Evolutionary conservation across 2,797 vertebrate species (phyloP).

Genomic region (Merluccius polli): DNA sequence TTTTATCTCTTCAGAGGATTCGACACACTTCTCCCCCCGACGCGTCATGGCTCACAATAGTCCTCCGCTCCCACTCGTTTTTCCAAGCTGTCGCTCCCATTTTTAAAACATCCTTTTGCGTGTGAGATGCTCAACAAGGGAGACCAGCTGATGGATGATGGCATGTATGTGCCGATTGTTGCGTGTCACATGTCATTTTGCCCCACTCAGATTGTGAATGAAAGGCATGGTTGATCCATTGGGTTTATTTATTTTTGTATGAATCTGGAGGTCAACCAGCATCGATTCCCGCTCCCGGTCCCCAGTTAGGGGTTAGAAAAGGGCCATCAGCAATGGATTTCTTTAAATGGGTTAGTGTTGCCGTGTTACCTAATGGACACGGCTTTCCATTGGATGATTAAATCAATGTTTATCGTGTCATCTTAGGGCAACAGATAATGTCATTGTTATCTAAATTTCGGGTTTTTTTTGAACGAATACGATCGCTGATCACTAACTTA

Average conservation of each 20-base stretch:
- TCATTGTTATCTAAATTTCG: not conserved
- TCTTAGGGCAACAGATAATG: slow-evolving; percentile 7
- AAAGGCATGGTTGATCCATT: slow-evolving; percentile 6
- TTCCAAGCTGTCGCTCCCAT: slow-evolving; percentile 8
- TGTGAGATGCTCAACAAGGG: slow-evolving; percentile 5
- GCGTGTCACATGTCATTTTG: slow-evolving; percentile 9
- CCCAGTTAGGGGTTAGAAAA: slow-evolving; percentile 29
- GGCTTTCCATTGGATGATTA: slow-evolving; percentile 20
- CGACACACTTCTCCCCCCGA: slow-evolving; percentile 54
- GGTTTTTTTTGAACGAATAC: too few relatives aligned
- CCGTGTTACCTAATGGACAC: slow-evolving; percentile 34
- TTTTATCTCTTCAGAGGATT: slow-evolving; percentile 27
- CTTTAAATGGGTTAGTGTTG: slow-evolving; percentile 38
- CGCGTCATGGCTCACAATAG: slow-evolving; percentile 62
- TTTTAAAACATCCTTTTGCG: slow-evolving; percentile 23
- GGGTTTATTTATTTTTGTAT: not conserved
- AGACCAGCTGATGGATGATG: slow-evolving; percentile 21
- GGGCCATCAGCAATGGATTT: slow-evolving; percentile 37
- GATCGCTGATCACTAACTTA: too few relatives aligned
- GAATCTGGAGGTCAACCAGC: slow-evolving; percentile 15
- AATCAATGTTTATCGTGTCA: slow-evolving; percentile 21
- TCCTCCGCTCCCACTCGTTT: slow-evolving; percentile 38
- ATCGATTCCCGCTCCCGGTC: slow-evolving; percentile 23
- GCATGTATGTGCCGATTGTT: slow-evolving; percentile 10
- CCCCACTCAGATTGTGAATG: slow-evolving; percentile 12